These are phyloP conservation scores for Andricus curvator DNA, from an alignment of 2,888 invertebrate genomes.

Conservation along the genomic window DNA sequence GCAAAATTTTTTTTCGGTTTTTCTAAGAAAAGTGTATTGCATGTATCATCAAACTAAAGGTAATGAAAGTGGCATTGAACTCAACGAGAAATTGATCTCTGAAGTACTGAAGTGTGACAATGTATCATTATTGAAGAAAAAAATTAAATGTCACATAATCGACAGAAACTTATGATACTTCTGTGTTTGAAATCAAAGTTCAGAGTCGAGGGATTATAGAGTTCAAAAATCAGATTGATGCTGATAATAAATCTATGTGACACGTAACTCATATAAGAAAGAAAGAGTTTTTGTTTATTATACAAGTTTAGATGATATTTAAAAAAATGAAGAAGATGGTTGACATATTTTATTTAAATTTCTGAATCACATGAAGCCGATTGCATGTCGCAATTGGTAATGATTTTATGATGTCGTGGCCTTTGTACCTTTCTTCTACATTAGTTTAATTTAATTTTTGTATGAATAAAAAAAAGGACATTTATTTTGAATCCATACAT, in stretches of 20 bases:
- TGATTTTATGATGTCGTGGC: neutral
- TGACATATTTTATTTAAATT: neutral
- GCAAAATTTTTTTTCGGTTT: neutral
- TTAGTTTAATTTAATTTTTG: neutral
- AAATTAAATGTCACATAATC: neutral
- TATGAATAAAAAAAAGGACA: neutral
- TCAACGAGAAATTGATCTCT: neutral
- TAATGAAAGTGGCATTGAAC: conserved; percentile 7
- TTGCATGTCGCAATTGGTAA: neutral
- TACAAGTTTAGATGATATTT: neutral
- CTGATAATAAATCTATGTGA: neutral
- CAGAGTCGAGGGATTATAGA: neutral
- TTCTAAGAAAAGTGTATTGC: neutral
- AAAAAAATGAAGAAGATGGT: neutral
- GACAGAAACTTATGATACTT: neutral
- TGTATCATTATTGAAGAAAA: neutral
- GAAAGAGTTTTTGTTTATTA: neutral
- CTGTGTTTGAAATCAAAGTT: neutral
- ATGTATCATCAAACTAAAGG: neutral
- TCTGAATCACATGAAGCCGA: neutral
- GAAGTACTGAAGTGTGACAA: neutral
- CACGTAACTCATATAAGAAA: neutral
- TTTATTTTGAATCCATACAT: neutral
- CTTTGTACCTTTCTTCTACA: neutral
- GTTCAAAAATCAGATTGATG: neutral